Base-by-base conservation (phyloP, 2,113 vertebrate genomes). In the Callaeas wilsoni region DNA sequence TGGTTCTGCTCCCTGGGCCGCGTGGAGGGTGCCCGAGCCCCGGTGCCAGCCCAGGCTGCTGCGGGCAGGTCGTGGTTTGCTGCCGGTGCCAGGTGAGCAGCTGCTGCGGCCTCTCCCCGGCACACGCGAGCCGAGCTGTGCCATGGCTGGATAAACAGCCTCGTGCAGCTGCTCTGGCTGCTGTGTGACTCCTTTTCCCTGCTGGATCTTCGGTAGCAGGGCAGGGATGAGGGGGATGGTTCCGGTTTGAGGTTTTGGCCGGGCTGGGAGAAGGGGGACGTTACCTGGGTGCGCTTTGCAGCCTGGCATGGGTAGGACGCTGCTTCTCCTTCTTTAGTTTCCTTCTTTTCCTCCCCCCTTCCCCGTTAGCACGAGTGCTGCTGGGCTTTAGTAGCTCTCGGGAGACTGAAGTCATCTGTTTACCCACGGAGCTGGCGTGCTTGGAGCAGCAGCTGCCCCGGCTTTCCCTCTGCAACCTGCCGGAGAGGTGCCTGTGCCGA, bases 401-500 rank as follows among this genome's bases (percentile, higher is more conserved):
- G 85, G 90, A 87, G 94, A 2, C 89, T 95, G 89, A 94, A 94
- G 89, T 95, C 87, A 95, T 94, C 89, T 96, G 86, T 95, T 94
- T 89, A 92, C 86, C 65, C 56, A 1, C 0, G 5, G 90, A 83
- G 70, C 70, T 84, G 95, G 56, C 5, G 18, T 1, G 73, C 75
- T 65, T 0, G 3, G 68, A 77, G 91, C 73, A 78, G 95, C 93
- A 89, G 95, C 93, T 93, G 86, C 64, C 76, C 64, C 0, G 1
- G 67, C 63, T 59, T 87, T 44, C 68, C 47, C 37, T 37, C 71
- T 47, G 20, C 4, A 82, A 53, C 86, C 92, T 83, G 83, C 71
- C 4, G 0, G 70, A 9, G 30, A 65, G 80, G 80, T 52, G 80
- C 16, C 11, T n/a, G 84, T 76, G 89, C 91, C 1, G 21, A 47